These are phyloP conservation scores for Loris lydekkerianus DNA, from an alignment of 2,797 vertebrate species.

Conservation along the genomic window DNA sequence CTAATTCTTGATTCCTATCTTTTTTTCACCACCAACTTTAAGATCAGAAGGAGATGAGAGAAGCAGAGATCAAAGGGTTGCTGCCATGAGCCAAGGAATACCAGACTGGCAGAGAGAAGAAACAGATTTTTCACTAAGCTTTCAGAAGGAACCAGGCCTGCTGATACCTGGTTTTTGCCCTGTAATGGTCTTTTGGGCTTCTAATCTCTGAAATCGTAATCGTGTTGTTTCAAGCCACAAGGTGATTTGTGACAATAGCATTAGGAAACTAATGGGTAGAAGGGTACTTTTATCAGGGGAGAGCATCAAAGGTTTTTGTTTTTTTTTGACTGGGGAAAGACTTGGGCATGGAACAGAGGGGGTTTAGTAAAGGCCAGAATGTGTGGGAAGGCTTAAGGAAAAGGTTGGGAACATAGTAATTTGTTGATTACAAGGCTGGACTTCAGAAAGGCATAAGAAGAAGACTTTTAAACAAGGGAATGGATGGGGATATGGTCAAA, in stretches of 20 bases:
- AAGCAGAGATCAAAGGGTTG: not conserved
- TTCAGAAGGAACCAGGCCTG: not conserved
- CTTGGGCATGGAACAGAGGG: not conserved
- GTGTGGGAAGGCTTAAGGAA: not conserved
- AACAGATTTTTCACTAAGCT: not conserved
- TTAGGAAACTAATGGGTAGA: not conserved
- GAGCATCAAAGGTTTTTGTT: not conserved
- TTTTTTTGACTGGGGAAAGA: not conserved
- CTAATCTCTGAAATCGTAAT: not conserved
- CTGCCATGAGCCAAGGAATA: not conserved
- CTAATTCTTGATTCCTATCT: not conserved
- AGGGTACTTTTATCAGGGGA: not conserved
- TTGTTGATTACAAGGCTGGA: constrained; percentile 10
- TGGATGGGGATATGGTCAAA: not conserved
- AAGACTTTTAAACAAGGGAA: not conserved
- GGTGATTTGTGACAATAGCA: not conserved
- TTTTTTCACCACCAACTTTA: constrained; percentile 21
- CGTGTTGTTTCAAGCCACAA: not conserved
- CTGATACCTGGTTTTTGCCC: not conserved
- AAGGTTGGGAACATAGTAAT: not conserved
- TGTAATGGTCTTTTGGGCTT: not conserved
- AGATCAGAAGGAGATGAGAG: not conserved
- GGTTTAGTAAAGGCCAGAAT: not conserved
- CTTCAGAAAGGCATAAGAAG: not conserved
- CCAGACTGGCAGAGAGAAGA: not conserved